These are phyloP conservation scores for Percopsis transmontana DNA, from an alignment of 2,113 vertebrate genomes.

Conservation along the genomic window DNA sequence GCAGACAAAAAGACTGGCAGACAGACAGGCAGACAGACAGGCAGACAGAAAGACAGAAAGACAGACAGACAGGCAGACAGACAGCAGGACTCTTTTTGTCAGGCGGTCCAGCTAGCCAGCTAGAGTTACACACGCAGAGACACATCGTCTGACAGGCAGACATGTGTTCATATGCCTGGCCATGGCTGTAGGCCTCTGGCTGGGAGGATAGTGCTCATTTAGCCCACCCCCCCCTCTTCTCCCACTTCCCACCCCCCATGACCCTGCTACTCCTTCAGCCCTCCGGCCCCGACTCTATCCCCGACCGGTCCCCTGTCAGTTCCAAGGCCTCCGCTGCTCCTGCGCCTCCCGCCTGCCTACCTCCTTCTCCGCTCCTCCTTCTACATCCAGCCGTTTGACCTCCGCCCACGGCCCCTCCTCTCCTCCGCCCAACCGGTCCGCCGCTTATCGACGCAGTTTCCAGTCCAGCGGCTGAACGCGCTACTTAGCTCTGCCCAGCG, in stretches of 20 bases:
- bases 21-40: conserved; percentile 2
- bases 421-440: background rate
- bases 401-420: background rate
- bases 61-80: conserved; percentile 4
- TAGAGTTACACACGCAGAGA: background rate
- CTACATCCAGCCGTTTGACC: background rate
- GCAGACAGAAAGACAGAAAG: background rate
- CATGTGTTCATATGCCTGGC: conserved; percentile 43
- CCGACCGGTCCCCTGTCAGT: too few relatives aligned
- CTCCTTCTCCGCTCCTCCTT: background rate
- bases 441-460: background rate
- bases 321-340: conserved; percentile 2
- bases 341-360: background rate
- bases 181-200: conserved; percentile 81
- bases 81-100: background rate
- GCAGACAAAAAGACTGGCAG: conserved; percentile 12
- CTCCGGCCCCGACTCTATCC: too few relatives aligned
- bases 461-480: background rate
- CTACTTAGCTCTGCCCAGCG: too few relatives aligned
- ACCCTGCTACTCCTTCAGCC: background rate
- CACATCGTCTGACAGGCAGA: conserved; percentile 11
- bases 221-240: conserved; percentile 16
- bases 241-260: background rate
- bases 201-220: conserved; percentile 73
- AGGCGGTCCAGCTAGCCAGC: too few relatives aligned